Conservation (phyloP, 2,888 invertebrate genomes). For the Meiosimyza platycephala region DNA sequence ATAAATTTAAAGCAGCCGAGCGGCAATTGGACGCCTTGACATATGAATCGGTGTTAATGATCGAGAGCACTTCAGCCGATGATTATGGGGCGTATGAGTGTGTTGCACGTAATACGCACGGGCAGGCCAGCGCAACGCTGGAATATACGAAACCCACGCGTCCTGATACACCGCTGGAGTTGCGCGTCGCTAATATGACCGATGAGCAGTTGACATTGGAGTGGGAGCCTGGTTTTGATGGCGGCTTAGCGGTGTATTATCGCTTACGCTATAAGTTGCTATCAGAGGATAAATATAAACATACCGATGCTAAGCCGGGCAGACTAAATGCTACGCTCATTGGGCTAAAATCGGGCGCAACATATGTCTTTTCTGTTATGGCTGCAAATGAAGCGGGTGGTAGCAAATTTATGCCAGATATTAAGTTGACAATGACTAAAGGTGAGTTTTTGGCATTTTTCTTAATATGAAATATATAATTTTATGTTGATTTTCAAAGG, state of each 20-base stretch:
- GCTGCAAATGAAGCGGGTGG: constrained; percentile 63
- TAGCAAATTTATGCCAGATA: constrained; percentile 61
- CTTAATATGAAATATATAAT: background rate
- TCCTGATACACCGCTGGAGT: constrained; percentile 57
- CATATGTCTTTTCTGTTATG: constrained; percentile 62
- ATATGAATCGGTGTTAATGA: constrained; percentile 56
- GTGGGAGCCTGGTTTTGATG: constrained; percentile 62
- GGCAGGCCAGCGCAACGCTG: constrained; percentile 59
- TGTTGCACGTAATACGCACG: constrained; percentile 59
- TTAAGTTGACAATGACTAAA: constrained; percentile 56
- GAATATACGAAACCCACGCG: constrained; percentile 61
- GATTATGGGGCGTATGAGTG: constrained; percentile 63
- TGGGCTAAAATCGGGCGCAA: constrained; percentile 58
- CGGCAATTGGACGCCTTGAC: constrained; percentile 57
- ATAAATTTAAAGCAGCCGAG: constrained; percentile 59
- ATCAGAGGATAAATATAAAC: constrained; percentile 62
- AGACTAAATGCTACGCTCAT: constrained; percentile 57
- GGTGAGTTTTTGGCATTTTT: constrained; percentile 38
- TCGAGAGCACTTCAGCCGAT: constrained; percentile 61
- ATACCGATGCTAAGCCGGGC: constrained; percentile 58
- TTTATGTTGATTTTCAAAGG: constrained; percentile 39
- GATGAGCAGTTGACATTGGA: constrained; percentile 56
- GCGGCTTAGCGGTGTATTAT: constrained; percentile 62
- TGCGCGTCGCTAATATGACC: constrained; percentile 58
- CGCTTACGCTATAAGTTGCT: constrained; percentile 57